Base-by-base conservation (phyloP, 1,140 invertebrate species). In the Nylanderia fulva region DNA sequence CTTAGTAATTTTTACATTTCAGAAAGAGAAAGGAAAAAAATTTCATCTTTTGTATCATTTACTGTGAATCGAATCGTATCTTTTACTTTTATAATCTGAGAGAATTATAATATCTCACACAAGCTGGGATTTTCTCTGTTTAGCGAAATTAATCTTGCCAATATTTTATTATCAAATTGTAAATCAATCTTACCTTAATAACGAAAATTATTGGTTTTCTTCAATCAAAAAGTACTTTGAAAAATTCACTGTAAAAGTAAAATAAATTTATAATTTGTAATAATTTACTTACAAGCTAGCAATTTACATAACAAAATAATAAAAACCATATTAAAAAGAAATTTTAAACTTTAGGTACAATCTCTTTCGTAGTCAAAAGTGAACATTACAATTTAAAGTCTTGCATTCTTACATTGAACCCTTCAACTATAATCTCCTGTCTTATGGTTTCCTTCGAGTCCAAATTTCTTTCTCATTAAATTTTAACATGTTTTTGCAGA, bases 181-280 rank as follows among this genome's bases (percentile, higher is more conserved):
- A 2, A 18, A 1, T 72, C 33, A 9, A 48, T 54, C 8, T 58
- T 45, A 82, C 27, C 18, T 56, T 42, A 80, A 58, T n/a, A 42
- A n/a, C 21, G 33, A 68, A 82, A 56, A 15, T 42, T 6, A 29
- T 56, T 64, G 75, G 18, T 79, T 80, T 24, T 15, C 21, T 58
- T 82, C 54, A 13, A 48, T 0, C 15, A 15, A 48, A 48, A 18
- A 45, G 15, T 42, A 8, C 6, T 42, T 80, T 13, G 24, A 42
- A 82, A 72, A 71, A 72, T 58, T 58, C 54, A 56, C 29, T 71
- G 64, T 13, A 71, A 54, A 8, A 69, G 4, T 13, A 6, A 80
- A 27, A 21, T 15, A 33, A 58, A n/a, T 39, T 6, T 21, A 36
- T 27, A 75, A 61, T 75, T 75, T 45, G 56, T 29, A 45, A 63